Evolutionary conservation across 1,140 invertebrate genomes (phyloP).

Genomic region (Phymorhynchus buccinoides): DNA sequence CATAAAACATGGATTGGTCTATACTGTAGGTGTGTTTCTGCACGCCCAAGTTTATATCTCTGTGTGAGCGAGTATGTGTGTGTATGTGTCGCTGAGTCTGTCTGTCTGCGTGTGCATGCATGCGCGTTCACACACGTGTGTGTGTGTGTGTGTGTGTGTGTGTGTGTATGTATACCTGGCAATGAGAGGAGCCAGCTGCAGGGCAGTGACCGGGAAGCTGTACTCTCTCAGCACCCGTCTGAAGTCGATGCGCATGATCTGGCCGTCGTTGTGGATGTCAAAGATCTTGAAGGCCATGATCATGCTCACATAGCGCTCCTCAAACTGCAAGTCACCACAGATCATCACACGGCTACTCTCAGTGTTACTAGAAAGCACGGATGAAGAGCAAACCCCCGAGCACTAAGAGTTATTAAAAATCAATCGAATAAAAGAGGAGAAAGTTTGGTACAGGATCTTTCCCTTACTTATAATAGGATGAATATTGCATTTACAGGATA

Average conservation of each 20-base stretch:
- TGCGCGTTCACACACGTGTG: background rate
- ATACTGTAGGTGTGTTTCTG: too few relatives aligned
- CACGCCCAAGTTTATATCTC: too few relatives aligned
- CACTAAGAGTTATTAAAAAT: too few relatives aligned
- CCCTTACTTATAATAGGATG: too few relatives aligned
- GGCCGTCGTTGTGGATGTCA: conserved; percentile 63
- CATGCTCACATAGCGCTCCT: conserved; percentile 63
- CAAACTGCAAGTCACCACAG: conserved; percentile 64
- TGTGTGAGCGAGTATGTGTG: too few relatives aligned
- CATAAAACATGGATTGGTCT: too few relatives aligned
- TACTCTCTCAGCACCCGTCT: conserved; percentile 65
- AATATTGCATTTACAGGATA: too few relatives aligned
- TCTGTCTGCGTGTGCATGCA: background rate
- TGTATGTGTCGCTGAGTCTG: background rate
- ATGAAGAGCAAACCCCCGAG: too few relatives aligned
- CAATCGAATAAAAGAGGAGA: too few relatives aligned
- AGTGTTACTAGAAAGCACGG: too few relatives aligned
- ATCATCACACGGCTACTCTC: too few relatives aligned
- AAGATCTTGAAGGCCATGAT: conserved; percentile 63
- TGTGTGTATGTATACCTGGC: conserved; percentile 44
- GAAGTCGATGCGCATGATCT: conserved; percentile 64
- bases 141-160: background rate
- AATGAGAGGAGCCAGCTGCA: conserved; percentile 59
- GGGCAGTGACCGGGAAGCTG: conserved; percentile 61
- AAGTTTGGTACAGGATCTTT: too few relatives aligned